A percentile compares a stretch with the other conserved stretches of the same genome.
phyloP scores from a whole-genome alignment of 2,113 vertebrate species.

The Ictalurus punctatus region DNA sequence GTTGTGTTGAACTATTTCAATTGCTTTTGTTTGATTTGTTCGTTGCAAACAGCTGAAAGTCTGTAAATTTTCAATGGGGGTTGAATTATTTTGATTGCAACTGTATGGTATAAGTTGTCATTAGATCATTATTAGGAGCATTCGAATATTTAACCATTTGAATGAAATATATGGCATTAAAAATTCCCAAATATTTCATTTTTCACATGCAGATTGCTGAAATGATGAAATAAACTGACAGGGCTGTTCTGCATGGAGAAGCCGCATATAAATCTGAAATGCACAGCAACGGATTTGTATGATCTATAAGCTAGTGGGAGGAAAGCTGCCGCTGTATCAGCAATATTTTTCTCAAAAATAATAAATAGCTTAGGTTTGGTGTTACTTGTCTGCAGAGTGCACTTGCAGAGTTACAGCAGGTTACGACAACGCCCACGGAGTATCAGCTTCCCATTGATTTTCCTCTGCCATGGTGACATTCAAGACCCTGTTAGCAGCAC shows the following conservation, averaged over 20 bases:
- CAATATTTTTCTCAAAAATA: not conserved
- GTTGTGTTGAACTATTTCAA: no score
- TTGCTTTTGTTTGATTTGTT: no score
- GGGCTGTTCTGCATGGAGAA: not conserved
- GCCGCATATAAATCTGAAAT: not conserved
- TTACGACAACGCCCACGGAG: conserved; percentile 28
- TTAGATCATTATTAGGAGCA: not conserved
- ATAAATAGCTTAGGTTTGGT: conserved; percentile 27
- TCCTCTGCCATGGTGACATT: conserved; percentile 65
- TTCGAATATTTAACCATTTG: not conserved
- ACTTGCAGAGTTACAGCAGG: conserved; percentile 21
- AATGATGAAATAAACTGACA: not conserved
- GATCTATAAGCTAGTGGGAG: not conserved
- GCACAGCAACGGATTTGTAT: not conserved
- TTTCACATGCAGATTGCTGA: not conserved
- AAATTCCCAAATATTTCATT: not conserved
- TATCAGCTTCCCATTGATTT: conserved; percentile 62
- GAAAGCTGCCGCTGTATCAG: not conserved
- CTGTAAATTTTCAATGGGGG: no score
- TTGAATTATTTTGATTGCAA: no score
- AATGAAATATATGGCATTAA: not conserved
- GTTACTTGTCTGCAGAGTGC: conserved; percentile 20
- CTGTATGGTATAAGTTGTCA: not conserved
- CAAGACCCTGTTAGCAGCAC: conserved; percentile 66
- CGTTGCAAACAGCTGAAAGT: no score